phyloP scores from a whole-genome alignment of 2,888 invertebrate species.

The Augiades crinisus region DNA sequence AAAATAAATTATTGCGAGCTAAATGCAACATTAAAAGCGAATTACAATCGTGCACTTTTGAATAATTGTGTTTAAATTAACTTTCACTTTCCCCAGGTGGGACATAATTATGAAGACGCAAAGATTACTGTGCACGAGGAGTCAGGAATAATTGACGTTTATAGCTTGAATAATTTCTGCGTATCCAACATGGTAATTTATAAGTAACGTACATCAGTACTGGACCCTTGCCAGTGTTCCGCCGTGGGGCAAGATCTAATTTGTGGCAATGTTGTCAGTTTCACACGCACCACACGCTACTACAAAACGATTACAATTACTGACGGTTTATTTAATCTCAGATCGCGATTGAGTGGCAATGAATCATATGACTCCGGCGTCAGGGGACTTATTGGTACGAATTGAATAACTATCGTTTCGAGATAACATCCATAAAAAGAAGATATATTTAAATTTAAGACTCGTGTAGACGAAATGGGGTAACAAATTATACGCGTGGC shows the following conservation, averaged over 20 bases:
- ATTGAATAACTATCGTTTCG: constrained; percentile 54
- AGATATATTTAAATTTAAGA: constrained; percentile 47
- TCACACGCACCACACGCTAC: constrained; percentile 40
- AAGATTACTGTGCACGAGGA: constrained; percentile 14
- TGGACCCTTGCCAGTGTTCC: not conserved
- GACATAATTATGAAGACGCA: constrained; percentile 14
- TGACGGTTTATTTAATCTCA: constrained; percentile 59
- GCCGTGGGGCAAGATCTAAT: constrained; percentile 40
- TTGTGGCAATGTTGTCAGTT: constrained; percentile 46
- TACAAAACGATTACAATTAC: constrained; percentile 46
- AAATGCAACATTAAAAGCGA: not conserved
- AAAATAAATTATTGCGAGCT: not conserved
- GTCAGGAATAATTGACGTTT: constrained; percentile 6
- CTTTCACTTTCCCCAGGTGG: constrained; percentile 16
- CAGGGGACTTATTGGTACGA: constrained; percentile 49
- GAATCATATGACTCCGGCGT: constrained; percentile 45
- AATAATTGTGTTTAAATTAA: constrained; percentile 18
- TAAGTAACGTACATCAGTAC: not conserved
- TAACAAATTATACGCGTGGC: constrained; percentile 41
- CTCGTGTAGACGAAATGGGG: constrained; percentile 33
- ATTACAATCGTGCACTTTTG: constrained; percentile 3
- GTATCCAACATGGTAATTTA: not conserved
- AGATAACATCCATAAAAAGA: constrained; percentile 39
- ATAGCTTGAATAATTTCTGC: not conserved
- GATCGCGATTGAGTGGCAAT: constrained; percentile 52